Percentiles rank a stretch among this genome's conserved stretches.
These are phyloP conservation scores for Polyommatus iphigenia DNA, from an alignment of 2,888 invertebrate genomes.

Conservation along the genomic window DNA sequence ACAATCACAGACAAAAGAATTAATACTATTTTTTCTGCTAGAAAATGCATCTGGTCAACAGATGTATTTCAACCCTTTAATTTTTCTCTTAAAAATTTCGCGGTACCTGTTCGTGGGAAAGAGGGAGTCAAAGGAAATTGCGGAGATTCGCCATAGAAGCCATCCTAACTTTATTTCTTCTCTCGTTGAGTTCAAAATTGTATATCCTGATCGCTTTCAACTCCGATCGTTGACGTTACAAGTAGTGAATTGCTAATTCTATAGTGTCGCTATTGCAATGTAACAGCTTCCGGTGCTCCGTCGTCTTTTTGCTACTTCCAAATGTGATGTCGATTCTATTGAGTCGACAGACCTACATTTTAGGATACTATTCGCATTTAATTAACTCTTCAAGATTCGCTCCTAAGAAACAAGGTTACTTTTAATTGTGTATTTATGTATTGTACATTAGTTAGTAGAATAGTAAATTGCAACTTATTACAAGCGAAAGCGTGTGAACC, in stretches of 20 bases:
- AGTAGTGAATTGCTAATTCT: slow-evolving; percentile 47
- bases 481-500: slow-evolving; percentile 39
- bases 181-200: slow-evolving; percentile 38
- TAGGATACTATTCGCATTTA: background rate
- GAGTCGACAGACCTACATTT: background rate
- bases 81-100: slow-evolving; percentile 44
- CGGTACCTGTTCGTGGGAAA: slow-evolving; percentile 50
- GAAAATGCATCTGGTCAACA: slow-evolving; percentile 44
- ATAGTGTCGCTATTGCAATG: slow-evolving; percentile 45
- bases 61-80: slow-evolving; percentile 51
- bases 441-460: slow-evolving; percentile 14
- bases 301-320: slow-evolving; percentile 29
- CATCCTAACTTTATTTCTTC: slow-evolving; percentile 33
- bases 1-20: slow-evolving; percentile 35
- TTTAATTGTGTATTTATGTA: slow-evolving; percentile 16
- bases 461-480: background rate
- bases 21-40: slow-evolving; percentile 30
- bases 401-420: background rate
- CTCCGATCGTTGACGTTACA: slow-evolving; percentile 36
- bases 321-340: background rate
- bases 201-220: slow-evolving; percentile 13
- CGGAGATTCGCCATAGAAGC: slow-evolving; percentile 24
- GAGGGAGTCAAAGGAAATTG: slow-evolving; percentile 38
- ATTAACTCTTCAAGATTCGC: background rate
- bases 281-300: slow-evolving; percentile 47